Base-by-base conservation (phyloP, 2,888 invertebrate species). In the Fragum fragum region DNA sequence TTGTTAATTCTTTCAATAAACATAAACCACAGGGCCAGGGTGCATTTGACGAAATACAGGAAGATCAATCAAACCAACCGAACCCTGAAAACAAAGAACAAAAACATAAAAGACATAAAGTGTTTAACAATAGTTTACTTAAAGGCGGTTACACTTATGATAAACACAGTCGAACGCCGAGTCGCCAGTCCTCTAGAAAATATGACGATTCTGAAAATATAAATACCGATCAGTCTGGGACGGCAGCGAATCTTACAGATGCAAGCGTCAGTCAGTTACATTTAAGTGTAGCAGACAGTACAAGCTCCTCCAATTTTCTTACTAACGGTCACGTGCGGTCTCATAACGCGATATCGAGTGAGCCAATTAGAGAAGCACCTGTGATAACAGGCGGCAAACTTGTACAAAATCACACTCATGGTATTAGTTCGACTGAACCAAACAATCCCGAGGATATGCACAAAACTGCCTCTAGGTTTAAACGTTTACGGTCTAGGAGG, bases 121-220 rank as follows among this genome's bases (percentile, higher is more conserved):
- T 84, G 11, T 84, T 84, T 39, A 78, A 78, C 55, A 77, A 81
- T 23, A 70, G 63, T 57, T 61, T 84, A 26, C 57, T 84, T 21
- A 69, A 69, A 18, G 85, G 85, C 26, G 85, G 82, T n/a, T 85
- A 82, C 52, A 83, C 39, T 47, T 82, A 83, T 66, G 82, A 85
- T 53, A 85, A 85, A 78, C 85, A 83, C 29, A 85, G 83, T n/a
- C 71, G 85, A 36, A 53, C n/a, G 0, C 59, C 29, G 16, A 59
- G 61, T 42, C n/a, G 73, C 23, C 59, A 39, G 16, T 39, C 26
- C 18, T 57, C 73, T 9, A n/a, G n/a, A 16, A 29, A 47, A 47
- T 26, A 39, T 28, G 36, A 32, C 42, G 55, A 26, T 7, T 21
- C 42, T 1, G 71, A 76, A 11, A 23, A 59, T 9, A 21, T 39